Conservation (phyloP, 1,140 invertebrate genomes). For the Drosophila sturtevanti region DNA sequence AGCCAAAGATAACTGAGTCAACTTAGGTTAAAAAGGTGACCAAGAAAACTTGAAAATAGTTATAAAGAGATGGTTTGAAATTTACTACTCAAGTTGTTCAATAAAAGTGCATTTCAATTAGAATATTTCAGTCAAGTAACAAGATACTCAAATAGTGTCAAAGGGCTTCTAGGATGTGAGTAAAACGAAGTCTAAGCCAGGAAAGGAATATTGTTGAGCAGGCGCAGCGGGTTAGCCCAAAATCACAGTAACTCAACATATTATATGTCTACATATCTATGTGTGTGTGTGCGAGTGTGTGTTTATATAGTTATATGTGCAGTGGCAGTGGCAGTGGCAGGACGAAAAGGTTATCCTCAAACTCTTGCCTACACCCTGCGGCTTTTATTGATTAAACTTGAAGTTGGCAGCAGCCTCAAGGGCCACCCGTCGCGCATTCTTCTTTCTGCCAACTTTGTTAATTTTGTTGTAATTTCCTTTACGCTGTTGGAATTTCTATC, state of each 20-base stretch:
- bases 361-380: conserved; percentile 43
- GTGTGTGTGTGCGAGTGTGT: conserved; percentile 1
- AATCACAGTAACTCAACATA: conserved; percentile 51
- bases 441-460: conserved; percentile 64
- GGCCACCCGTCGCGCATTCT: conserved; percentile 55
- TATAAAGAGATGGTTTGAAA: background rate
- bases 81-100: conserved; percentile 1
- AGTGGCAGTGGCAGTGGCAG: too few relatives aligned
- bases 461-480: conserved; percentile 78
- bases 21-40: conserved; percentile 6
- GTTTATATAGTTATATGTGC: too few relatives aligned
- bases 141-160: conserved; percentile 51
- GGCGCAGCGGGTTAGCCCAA: conserved; percentile 52
- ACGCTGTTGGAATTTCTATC: conserved; percentile 79
- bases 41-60: background rate
- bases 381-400: conserved; percentile 79
- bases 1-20: conserved; percentile 7
- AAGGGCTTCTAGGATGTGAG: conserved; percentile 32
- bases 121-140: conserved; percentile 64
- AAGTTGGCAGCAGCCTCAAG: conserved; percentile 48
- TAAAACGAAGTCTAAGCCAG: conserved; percentile 7
- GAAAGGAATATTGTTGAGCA: conserved; percentile 26
- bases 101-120: conserved; percentile 74
- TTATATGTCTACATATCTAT: conserved; percentile 6
- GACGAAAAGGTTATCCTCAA: conserved; percentile 6